Conservation (phyloP, 2,113 vertebrate genomes). For the Caretta caretta region DNA sequence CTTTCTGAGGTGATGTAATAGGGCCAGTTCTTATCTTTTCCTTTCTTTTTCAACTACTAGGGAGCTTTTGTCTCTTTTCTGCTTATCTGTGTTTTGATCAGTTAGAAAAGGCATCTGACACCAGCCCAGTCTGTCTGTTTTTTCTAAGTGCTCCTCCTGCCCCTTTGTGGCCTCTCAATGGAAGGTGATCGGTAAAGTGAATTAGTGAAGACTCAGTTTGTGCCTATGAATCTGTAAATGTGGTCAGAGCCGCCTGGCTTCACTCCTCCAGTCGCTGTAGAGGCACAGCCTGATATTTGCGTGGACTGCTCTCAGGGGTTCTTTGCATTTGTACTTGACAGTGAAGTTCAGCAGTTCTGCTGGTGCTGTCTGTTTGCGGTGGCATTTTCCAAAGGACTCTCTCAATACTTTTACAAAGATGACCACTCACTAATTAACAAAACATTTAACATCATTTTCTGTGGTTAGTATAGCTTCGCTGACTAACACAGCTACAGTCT, state of each 20-base stretch:
- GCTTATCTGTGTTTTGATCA: constrained; percentile 67
- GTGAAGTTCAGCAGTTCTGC: constrained; percentile 34
- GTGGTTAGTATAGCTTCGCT: background rate
- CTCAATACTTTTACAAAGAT: background rate
- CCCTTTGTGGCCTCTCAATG: background rate
- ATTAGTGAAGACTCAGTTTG: constrained; percentile 34
- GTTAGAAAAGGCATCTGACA: constrained; percentile 39
- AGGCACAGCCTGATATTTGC: constrained; percentile 54
- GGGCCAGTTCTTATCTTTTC: background rate
- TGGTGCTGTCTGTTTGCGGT: background rate
- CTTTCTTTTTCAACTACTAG: background rate
- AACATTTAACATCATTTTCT: background rate
- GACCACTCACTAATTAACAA: background rate
- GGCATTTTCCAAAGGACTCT: constrained; percentile 41
- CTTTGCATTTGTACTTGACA: constrained; percentile 61
- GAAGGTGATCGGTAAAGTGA: constrained; percentile 55
- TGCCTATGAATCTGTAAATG: background rate
- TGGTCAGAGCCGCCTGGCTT: constrained; percentile 29
- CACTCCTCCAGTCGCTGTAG: background rate
- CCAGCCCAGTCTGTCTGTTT: background rate
- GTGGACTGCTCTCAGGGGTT: constrained; percentile 62
- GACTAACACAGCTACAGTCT: background rate
- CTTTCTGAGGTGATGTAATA: background rate
- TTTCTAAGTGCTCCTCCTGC: background rate
- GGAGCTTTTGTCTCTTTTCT: background rate